Conservation (phyloP, 2,113 vertebrate genomes). For the Perca fluviatilis region DNA sequence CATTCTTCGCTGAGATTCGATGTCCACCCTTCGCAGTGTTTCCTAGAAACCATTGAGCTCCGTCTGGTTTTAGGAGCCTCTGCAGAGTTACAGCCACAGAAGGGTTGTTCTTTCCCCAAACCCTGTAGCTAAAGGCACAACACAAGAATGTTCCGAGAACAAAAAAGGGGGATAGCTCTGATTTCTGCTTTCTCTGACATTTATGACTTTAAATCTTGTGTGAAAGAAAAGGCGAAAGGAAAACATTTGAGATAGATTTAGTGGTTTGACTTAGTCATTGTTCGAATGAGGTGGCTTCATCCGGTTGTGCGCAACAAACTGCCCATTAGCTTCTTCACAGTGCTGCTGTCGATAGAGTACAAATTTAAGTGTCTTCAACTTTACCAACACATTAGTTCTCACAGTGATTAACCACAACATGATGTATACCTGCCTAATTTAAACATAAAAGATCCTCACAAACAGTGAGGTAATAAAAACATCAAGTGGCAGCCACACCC, state of each 20-base stretch:
- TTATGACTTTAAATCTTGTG: constrained; percentile 67
- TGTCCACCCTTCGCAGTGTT: constrained; percentile 75
- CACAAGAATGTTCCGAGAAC: constrained; percentile 85
- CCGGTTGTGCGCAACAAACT: background rate
- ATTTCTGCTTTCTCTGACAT: constrained; percentile 70
- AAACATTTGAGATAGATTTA: constrained; percentile 55
- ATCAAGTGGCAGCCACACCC: constrained; percentile 54
- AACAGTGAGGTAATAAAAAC: constrained; percentile 41
- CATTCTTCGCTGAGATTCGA: constrained; percentile 81
- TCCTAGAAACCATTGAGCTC: constrained; percentile 87
- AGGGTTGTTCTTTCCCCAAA: constrained; percentile 72
- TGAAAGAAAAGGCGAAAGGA: constrained; percentile 45
- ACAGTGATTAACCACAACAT: constrained; percentile 23
- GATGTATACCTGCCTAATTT: constrained; percentile 50
- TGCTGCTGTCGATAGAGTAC: background rate
- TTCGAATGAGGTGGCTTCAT: constrained; percentile 17
- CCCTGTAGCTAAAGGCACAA: constrained; percentile 84
- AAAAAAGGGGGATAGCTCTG: constrained; percentile 75
- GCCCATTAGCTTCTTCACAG: background rate
- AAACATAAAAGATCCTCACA: constrained; percentile 58
- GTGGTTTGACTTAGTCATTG: constrained; percentile 46
- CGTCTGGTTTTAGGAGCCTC: constrained; percentile 82
- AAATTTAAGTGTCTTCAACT: background rate
- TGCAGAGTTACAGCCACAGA: constrained; percentile 83
- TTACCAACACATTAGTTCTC: constrained; percentile 18